Base-by-base conservation (phyloP, 1,140 invertebrate species). In the Gryon sp. region DNA sequence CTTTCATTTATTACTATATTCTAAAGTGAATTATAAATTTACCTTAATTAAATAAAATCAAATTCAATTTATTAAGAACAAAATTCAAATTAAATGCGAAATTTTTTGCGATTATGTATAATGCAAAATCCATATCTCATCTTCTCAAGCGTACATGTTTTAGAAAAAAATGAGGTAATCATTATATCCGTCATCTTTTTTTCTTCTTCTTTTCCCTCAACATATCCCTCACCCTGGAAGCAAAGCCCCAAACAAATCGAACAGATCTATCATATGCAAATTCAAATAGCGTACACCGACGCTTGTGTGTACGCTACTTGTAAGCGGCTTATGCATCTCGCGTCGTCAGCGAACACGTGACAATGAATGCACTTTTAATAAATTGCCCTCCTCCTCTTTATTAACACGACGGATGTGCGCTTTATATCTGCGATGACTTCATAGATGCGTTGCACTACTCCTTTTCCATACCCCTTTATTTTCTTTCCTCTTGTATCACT, bases 351-450 rank as follows among this genome's bases (percentile, higher is more conserved):
- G 55, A 69, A 79, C 48, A 76, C 43, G 73, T 66, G 83, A 86
- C 83, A 84, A 84, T 84, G 84, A 84, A 86, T 85, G 83, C 84
- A 81, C 83, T 86, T 86, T 86, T 86, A 85, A 86, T 86, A 85
- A 86, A 86, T 86, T 83, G 82, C 84, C 80, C 68, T 80, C 70
- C 74, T 14, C 66, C 68, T 73, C 66, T 78, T 78, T 73, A 78
- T 78, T 78, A 73, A 63, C 62, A 53, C 68, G 62, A 34, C 53
- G 73, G 74, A 78, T 74, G 65, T 72, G 65, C 69, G 73, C 60
- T 70, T 69, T 32, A 46, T n/a, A n/a, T 69, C 53, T 24, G 16
- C 53, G 28, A 80, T 70, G 76, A 66, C 60, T 76, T 76, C 68
- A 63, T 38, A 66, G 62, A 73, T 77, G 48, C 48, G 45, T 28